Percentiles rank a stretch among this genome's conserved stretches.
phyloP scores from a whole-genome alignment of 1,140 invertebrate species.

The Hestina assimilis region DNA sequence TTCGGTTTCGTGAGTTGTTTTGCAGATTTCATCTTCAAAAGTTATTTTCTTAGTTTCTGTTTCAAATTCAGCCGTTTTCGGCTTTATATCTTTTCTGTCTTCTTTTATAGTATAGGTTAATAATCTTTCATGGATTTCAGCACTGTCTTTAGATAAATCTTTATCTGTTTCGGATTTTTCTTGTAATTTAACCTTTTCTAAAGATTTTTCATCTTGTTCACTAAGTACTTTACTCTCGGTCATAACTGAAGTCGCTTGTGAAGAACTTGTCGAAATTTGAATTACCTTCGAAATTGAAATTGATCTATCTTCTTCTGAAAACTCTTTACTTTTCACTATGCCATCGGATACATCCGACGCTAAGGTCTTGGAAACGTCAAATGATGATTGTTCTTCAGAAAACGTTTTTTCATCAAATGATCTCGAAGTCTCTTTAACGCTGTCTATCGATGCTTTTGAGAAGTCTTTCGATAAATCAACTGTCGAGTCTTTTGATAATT shows the following conservation, averaged over 20 bases:
- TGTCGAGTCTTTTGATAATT: constrained; percentile 71
- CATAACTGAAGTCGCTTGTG: constrained; percentile 62
- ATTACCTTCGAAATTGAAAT: constrained; percentile 52
- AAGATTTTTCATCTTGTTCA: constrained; percentile 58
- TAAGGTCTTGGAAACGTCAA: constrained; percentile 69
- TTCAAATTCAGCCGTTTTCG: constrained; percentile 4
- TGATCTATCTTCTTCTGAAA: constrained; percentile 63
- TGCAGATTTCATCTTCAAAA: constrained; percentile 22
- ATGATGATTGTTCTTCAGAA: constrained; percentile 71
- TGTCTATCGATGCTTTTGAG: constrained; percentile 69
- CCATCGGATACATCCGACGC: constrained; percentile 69
- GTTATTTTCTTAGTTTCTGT: constrained; percentile 22
- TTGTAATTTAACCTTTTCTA: constrained; percentile 45
- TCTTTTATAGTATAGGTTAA: neutral
- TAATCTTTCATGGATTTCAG: constrained; percentile 14
- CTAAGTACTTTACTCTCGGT: constrained; percentile 69
- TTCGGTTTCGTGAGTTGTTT: constrained; percentile 24
- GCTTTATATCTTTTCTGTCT: constrained; percentile 12
- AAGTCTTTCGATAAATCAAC: constrained; percentile 69
- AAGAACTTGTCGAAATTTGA: constrained; percentile 58
- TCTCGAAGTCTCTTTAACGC: constrained; percentile 67
- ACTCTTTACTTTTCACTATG: constrained; percentile 61
- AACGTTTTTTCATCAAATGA: constrained; percentile 73
- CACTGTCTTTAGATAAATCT: constrained; percentile 34
- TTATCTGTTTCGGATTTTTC: constrained; percentile 40